Evolutionary conservation across 2,113 vertebrate genomes (phyloP).

Genomic region (Chunga burmeisteri): DNA sequence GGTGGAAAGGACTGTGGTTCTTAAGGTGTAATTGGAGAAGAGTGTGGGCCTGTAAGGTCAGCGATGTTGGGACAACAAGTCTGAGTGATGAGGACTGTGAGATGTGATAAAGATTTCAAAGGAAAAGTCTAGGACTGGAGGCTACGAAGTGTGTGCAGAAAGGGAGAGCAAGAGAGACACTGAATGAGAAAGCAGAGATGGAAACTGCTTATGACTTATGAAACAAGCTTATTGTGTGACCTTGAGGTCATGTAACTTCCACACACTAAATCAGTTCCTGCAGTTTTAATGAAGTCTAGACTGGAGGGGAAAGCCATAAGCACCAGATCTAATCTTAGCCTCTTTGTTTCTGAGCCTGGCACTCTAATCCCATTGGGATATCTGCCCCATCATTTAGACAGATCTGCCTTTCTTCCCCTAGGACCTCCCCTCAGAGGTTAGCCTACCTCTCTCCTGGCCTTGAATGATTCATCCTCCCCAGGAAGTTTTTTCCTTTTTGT

Average conservation of each 20-base stretch:
- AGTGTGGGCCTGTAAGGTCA: background rate
- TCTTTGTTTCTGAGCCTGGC: background rate
- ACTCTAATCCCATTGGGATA: background rate
- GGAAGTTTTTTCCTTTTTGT: background rate
- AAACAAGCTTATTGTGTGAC: slow-evolving; percentile 24
- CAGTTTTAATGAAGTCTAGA: slow-evolving; percentile 14
- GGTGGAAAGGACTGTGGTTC: background rate
- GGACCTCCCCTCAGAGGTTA: background rate
- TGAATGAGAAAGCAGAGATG: background rate
- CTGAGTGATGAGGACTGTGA: background rate
- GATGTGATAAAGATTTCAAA: background rate
- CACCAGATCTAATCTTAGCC: background rate
- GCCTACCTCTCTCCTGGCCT: background rate
- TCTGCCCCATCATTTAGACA: background rate
- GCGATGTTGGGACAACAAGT: background rate
- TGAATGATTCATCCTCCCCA: background rate
- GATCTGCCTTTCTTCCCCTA: background rate
- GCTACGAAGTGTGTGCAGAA: background rate
- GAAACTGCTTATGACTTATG: background rate
- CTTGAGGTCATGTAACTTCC: background rate
- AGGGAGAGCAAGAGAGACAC: background rate
- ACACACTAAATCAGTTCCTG: background rate
- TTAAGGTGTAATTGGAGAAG: background rate
- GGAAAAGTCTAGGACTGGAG: background rate
- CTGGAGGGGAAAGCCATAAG: background rate